These are phyloP conservation scores for Porites australiensis DNA, from an alignment of 64 coral and sea anemone species.

Conservation along the genomic window DNA sequence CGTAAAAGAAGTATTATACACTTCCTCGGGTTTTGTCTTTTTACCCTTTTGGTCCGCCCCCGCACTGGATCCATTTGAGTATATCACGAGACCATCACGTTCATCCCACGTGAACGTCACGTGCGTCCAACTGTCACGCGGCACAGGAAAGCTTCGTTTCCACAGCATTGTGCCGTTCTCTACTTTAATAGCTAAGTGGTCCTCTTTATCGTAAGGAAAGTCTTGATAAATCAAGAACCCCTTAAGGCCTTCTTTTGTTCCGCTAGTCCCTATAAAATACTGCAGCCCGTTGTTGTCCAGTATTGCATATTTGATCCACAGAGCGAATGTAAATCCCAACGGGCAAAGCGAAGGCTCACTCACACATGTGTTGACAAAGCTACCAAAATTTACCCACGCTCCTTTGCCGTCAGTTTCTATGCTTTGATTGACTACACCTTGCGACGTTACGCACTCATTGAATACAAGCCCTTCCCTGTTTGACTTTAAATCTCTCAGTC, in stretches of 20 bases:
- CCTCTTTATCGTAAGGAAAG: conserved; percentile 57
- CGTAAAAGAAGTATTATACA: conserved; percentile 74
- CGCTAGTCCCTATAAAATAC: conserved; percentile 97
- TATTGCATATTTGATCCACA: conserved; percentile 91
- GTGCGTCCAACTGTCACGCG: conserved; percentile 81
- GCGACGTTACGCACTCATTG: conserved; percentile 24
- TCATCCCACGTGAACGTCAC: conserved; percentile 94
- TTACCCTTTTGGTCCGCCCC: conserved; percentile 47
- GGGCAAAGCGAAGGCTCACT: conserved; percentile 84
- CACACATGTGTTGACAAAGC: conserved; percentile 90
- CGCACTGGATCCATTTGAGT: conserved; percentile 75
- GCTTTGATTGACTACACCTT: conserved; percentile 72
- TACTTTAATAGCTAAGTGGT: conserved; percentile 90
- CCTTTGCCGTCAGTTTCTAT: conserved; percentile 78
- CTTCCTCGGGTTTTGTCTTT: conserved; percentile 30
- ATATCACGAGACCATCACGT: conserved; percentile 76
- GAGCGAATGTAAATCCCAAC: conserved; percentile 80
- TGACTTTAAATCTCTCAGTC: conserved; percentile 67
- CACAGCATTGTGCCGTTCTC: conserved; percentile 83
- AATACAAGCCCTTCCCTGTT: conserved; percentile 59
- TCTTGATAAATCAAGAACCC: conserved; percentile 96
- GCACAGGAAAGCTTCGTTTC: conserved; percentile 80
- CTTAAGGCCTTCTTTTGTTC: conserved; percentile 58
- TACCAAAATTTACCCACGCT: conserved; percentile 89
- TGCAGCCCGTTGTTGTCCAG: conserved; percentile 23